A percentile compares a stretch with the other conserved stretches of the same genome.
phyloP scores from a whole-genome alignment of 2,888 invertebrate genomes.

The Erebia ligea region DNA sequence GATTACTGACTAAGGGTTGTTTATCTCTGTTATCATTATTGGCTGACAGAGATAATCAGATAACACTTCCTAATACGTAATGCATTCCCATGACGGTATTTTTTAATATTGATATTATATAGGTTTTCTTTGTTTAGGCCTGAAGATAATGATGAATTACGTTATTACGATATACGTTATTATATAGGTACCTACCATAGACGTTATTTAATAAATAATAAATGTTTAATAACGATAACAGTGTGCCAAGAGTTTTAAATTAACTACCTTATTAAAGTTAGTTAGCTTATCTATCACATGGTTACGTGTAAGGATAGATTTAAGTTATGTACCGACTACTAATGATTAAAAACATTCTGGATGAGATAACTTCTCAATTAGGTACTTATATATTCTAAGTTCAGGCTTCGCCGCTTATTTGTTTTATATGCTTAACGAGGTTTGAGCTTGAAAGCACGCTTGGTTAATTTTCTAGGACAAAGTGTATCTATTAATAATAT shows the following conservation, averaged over 20 bases:
- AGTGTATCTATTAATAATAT: conserved; percentile 74
- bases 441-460: conserved; percentile 71
- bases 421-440: conserved; percentile 64
- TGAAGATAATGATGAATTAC: background rate
- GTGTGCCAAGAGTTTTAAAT: too few relatives aligned
- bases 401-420: conserved; percentile 66
- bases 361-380: conserved; percentile 29
- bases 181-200: too few relatives aligned
- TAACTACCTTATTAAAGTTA: too few relatives aligned
- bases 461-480: conserved; percentile 75
- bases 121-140: background rate
- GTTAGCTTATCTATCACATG: too few relatives aligned
- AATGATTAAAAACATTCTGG: conserved; percentile 6
- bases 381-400: conserved; percentile 39
- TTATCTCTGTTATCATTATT: conserved; percentile 6
- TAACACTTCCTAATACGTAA: background rate
- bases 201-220: background rate
- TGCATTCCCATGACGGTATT: background rate
- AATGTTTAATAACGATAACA: background rate
- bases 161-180: too few relatives aligned
- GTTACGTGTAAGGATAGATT: too few relatives aligned
- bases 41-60: background rate
- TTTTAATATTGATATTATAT: background rate
- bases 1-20: background rate
- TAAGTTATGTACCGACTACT: too few relatives aligned